Percentiles rank a stretch among this genome's conserved stretches.
phyloP scores from a whole-genome alignment of 2,888 invertebrate genomes.

The Diabrotica balteata region DNA sequence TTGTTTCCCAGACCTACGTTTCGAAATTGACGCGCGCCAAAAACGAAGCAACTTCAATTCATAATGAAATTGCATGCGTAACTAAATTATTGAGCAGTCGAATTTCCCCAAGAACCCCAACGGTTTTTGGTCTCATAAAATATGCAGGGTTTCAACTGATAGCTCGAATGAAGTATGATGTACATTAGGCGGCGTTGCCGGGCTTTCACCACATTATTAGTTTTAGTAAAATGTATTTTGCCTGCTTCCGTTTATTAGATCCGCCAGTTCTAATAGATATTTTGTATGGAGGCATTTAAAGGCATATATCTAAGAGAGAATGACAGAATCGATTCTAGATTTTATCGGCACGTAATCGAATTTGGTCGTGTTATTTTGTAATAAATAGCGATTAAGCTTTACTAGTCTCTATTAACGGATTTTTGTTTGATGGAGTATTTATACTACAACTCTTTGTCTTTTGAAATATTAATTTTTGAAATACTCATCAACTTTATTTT shows the following conservation, averaged over 20 bases:
- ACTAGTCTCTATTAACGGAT: no score
- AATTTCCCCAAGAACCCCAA: constrained; percentile 24
- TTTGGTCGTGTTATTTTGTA: no score
- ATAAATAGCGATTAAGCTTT: no score
- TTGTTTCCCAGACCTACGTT: constrained; percentile 19
- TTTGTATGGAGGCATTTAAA: no score
- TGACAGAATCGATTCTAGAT: no score
- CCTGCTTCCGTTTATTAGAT: neutral
- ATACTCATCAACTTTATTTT: no score
- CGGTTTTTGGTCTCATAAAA: constrained; percentile 30
- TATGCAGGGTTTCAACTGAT: constrained; percentile 27
- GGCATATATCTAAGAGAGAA: no score
- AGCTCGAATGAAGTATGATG: constrained; percentile 10
- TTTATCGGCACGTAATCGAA: no score
- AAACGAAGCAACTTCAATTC: constrained; percentile 24
- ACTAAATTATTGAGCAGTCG: constrained; percentile 26
- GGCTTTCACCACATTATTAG: constrained; percentile 1
- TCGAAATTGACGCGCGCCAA: constrained; percentile 18
- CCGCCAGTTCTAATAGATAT: no score
- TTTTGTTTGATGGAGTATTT: no score
- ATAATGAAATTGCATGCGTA: constrained; percentile 31
- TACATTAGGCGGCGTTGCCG: constrained; percentile 2
- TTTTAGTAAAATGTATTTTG: neutral
- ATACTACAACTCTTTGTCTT: no score
- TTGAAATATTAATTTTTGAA: no score